A percentile compares a stretch with the other conserved stretches of the same genome.
Conservation (phyloP, 2,888 invertebrate genomes). For the Aspidiotus rigidus region DNA sequence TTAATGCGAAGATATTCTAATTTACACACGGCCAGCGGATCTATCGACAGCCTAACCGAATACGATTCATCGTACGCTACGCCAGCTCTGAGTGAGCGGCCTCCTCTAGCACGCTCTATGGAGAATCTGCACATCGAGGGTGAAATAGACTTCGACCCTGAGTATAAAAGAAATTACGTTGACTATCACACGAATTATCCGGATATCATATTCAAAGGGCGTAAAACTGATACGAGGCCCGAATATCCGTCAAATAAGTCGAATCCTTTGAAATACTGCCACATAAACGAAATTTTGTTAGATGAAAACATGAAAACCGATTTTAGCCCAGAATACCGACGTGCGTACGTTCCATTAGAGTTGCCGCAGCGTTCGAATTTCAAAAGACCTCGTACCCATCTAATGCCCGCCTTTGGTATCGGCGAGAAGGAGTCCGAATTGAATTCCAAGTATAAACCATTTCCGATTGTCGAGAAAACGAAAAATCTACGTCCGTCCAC, state of each 20-base stretch:
- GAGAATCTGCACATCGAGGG: slow-evolving; percentile 23
- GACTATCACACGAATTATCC: slow-evolving; percentile 8
- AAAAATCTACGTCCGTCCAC: slow-evolving; percentile 13
- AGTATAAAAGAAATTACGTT: slow-evolving; percentile 9
- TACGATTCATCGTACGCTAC: slow-evolving; percentile 8
- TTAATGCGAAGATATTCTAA: slow-evolving; percentile 15
- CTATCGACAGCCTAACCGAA: slow-evolving; percentile 5
- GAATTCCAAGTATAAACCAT: slow-evolving; percentile 11
- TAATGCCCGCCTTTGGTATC: slow-evolving; percentile 8
- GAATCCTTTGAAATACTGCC: background rate
- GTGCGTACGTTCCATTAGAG: slow-evolving; percentile 16
- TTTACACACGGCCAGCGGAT: slow-evolving; percentile 16
- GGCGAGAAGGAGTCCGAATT: slow-evolving; percentile 24
- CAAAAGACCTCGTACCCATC: slow-evolving; percentile 13
- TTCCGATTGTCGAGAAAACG: background rate
- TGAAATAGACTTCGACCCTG: slow-evolving; percentile 22
- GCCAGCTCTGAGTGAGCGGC: slow-evolving; percentile 10
- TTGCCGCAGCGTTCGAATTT: slow-evolving; percentile 11
- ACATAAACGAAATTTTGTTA: background rate
- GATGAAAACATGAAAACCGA: background rate
- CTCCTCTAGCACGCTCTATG: slow-evolving; percentile 18
- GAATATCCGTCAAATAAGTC: background rate
- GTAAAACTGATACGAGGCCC: background rate
- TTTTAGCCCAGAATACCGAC: slow-evolving; percentile 19
- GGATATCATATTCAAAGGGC: slow-evolving; percentile 7